Conservation (phyloP, 2,113 vertebrate species). For the Xenopus tropicalis region UCB_Xtro_10.0 CM004452.2:1841001-1841500, state of each 20-base stretch:
- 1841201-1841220: background rate
- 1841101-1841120: conserved; percentile 15
- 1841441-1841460: background rate
- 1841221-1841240: background rate
- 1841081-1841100: too few relatives aligned
- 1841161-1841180: background rate
- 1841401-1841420: background rate
- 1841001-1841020: too few relatives aligned
- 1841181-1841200: background rate
- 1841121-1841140: conserved; percentile 6
- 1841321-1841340: background rate
- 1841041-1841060: too few relatives aligned
- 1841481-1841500: background rate
- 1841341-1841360: conserved; percentile 13
- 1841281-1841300: background rate
- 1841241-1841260: too few relatives aligned
- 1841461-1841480: background rate
- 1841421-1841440: background rate
- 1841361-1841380: conserved; percentile 7
- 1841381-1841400: conserved; percentile 2
- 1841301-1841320: background rate
- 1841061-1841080: too few relatives aligned
- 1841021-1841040: too few relatives aligned
- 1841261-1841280: too few relatives aligned
- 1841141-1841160: background rate